Evolutionary conservation across 2,797 vertebrate genomes (phyloP).

Genomic region (Apodemus agrarius): DNA sequence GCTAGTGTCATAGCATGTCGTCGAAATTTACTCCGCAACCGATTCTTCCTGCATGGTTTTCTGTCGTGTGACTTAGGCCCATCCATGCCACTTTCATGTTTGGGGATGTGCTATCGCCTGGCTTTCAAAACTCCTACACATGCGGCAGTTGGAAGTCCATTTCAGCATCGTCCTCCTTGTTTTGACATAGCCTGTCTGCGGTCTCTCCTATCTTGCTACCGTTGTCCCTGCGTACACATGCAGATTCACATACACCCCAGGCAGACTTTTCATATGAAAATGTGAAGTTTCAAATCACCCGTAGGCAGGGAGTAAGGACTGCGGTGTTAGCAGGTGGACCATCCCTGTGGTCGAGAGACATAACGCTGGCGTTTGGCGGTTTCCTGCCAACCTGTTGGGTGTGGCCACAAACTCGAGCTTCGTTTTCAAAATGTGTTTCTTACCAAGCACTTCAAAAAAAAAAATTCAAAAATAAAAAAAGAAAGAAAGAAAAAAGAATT

Average conservation of each 20-base stretch:
- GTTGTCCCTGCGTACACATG: neutral
- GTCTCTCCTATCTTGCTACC: neutral
- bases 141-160: neutral
- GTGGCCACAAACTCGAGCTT: conserved; percentile 73
- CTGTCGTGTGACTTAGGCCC: neutral
- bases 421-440: conserved; percentile 74
- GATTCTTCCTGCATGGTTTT: neutral
- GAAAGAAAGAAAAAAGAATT: neutral
- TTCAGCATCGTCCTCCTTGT: neutral
- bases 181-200: neutral
- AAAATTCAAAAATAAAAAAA: neutral
- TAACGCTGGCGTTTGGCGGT: conserved; percentile 72
- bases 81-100: neutral
- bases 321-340: conserved; percentile 79
- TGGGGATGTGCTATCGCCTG: neutral
- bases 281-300: conserved; percentile 38
- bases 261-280: conserved; percentile 16
- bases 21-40: neutral
- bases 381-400: conserved; percentile 75
- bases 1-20: neutral
- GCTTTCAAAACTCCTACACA: conserved; percentile 24
- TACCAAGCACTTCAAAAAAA: conserved; percentile 65
- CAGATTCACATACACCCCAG: neutral
- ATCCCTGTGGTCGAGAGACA: conserved; percentile 77
- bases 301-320: conserved; percentile 66